A percentile compares a stretch with the other conserved stretches of the same genome.
phyloP scores from a whole-genome alignment of 2,888 invertebrate species.

The Parascotia fuliginaria region DNA sequence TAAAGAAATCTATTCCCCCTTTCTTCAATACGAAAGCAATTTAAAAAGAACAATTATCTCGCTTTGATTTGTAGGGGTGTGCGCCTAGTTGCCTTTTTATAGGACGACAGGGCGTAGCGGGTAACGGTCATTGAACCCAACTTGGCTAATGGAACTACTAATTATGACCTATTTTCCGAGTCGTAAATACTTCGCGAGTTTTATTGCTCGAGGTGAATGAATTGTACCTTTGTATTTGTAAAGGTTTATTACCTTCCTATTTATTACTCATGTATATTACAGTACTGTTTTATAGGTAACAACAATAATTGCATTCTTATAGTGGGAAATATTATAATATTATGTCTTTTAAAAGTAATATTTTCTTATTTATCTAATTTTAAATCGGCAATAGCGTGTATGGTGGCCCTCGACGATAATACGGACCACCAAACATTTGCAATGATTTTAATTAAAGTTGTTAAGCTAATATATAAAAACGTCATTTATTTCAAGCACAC shows the following conservation, averaged over 20 bases:
- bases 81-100: constrained; percentile 47
- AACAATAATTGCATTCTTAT: too few relatives aligned
- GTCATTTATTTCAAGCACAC: too few relatives aligned
- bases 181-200: constrained; percentile 41
- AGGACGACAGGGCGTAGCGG: constrained; percentile 51
- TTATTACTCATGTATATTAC: background rate
- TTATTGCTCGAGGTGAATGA: constrained; percentile 39
- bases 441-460: too few relatives aligned
- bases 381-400: too few relatives aligned
- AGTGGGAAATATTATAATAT: too few relatives aligned
- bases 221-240: constrained; percentile 12
- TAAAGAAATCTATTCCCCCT: constrained; percentile 14
- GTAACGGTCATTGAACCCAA: constrained; percentile 38
- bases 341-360: too few relatives aligned
- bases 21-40: constrained; percentile 44
- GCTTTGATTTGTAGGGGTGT: constrained; percentile 50
- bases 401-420: too few relatives aligned
- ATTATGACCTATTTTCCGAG: constrained; percentile 49
- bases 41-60: constrained; percentile 52
- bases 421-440: too few relatives aligned
- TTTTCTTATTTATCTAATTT: too few relatives aligned
- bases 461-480: too few relatives aligned
- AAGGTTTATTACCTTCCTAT: constrained; percentile 1
- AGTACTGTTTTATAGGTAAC: background rate
- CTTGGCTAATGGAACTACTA: constrained; percentile 50